Evolutionary conservation across 2,888 invertebrate genomes (phyloP).

Genomic region (Lamellibrachia columna): DNA sequence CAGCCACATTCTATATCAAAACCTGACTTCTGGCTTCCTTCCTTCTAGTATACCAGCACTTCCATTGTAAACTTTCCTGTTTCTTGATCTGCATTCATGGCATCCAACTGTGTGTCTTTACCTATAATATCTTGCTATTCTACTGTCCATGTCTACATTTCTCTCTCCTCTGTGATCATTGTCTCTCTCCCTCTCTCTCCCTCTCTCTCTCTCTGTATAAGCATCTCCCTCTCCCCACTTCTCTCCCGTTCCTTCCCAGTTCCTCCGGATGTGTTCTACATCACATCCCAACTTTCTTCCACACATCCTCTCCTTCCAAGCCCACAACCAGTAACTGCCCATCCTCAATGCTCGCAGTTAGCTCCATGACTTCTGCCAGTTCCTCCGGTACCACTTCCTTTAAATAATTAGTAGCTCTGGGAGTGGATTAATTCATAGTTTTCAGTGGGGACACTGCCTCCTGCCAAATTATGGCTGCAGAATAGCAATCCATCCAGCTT

Average conservation of each 20-base stretch:
- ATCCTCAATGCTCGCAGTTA: not conserved
- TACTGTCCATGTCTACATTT: not conserved
- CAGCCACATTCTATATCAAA: not conserved
- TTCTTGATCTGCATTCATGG: not conserved
- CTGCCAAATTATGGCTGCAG: slow-evolving; percentile 5
- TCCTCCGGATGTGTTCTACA: not conserved
- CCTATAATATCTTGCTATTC: not conserved
- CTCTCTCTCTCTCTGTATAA: not conserved
- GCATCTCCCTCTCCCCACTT: not conserved
- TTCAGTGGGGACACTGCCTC: not conserved
- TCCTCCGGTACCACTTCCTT: slow-evolving; percentile 16
- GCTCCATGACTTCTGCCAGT: not conserved
- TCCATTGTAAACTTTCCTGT: not conserved
- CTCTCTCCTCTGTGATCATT: no score
- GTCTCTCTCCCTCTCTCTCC: not conserved
- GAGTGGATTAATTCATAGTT: not conserved
- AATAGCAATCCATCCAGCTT: not conserved
- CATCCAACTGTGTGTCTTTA: not conserved
- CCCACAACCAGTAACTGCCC: not conserved
- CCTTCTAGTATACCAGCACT: no score
- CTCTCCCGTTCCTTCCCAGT: not conserved
- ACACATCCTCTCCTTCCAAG: not conserved
- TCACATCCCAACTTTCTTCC: not conserved
- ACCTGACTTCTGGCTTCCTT: not conserved
- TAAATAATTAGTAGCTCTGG: not conserved